Percentiles rank a stretch among this genome's conserved stretches.
phyloP scores from a whole-genome alignment of 2,113 vertebrate species.

The Hyperoodon ampullatus region DNA sequence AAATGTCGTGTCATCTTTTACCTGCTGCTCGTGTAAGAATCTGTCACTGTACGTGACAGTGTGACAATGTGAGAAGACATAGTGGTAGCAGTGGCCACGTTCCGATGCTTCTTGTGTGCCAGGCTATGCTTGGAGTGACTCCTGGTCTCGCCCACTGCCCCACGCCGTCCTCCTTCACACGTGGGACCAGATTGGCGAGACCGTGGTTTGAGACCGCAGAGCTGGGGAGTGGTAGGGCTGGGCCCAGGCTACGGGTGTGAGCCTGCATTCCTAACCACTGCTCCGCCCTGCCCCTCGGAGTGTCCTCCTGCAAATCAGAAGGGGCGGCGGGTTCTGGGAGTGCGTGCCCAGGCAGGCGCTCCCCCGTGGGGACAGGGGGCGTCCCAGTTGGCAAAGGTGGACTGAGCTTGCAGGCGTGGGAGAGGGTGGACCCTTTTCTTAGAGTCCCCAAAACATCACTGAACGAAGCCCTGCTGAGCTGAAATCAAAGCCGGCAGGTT shows the following conservation, averaged over 20 bases:
- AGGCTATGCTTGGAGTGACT: not conserved
- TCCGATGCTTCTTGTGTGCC: too few relatives aligned
- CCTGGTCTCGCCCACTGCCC: not conserved
- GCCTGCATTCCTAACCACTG: not conserved
- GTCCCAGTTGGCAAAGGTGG: not conserved
- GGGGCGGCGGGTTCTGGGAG: not conserved
- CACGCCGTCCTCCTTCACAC: not conserved
- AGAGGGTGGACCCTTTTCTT: not conserved
- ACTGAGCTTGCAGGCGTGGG: accelerated
- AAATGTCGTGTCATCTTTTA: accelerated
- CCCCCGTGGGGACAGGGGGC: not conserved
- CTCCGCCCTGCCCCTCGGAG: not conserved
- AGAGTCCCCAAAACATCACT: not conserved
- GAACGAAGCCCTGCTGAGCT: not conserved
- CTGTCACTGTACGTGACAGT: accelerated
- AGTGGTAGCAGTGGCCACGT: accelerated
- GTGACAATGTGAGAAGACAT: too few relatives aligned
- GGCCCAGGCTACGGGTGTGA: accelerated
- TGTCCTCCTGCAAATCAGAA: not conserved
- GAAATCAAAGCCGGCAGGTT: accelerated
- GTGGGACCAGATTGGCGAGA: not conserved
- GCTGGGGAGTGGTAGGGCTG: not conserved
- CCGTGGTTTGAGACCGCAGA: accelerated
- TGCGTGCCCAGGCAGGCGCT: not conserved
- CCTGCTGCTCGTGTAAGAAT: not conserved